phyloP scores from a whole-genome alignment of 1,140 invertebrate species.

The Dryas iulia region DNA sequence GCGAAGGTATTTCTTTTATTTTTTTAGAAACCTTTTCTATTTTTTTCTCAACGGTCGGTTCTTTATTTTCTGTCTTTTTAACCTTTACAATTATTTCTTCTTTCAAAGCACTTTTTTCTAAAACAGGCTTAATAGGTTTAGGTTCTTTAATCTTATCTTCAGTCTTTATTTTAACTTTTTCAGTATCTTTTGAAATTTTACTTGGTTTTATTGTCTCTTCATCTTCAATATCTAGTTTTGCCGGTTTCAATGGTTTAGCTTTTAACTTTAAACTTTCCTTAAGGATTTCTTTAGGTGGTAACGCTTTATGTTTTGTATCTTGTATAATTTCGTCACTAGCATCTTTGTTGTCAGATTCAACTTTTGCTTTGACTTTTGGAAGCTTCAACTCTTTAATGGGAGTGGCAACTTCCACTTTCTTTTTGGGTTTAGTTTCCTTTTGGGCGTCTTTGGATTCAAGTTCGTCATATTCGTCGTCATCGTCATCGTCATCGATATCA shows the following conservation, averaged over 20 bases:
- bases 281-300: constrained; percentile 3
- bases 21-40: not conserved
- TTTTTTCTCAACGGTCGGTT: not conserved
- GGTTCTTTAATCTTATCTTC: constrained; percentile 7
- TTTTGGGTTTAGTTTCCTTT: constrained; percentile 20
- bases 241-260: constrained; percentile 18
- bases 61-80: not conserved
- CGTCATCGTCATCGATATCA: constrained; percentile 23
- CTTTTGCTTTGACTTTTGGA: constrained; percentile 16
- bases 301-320: constrained; percentile 16
- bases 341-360: constrained; percentile 4
- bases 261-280: constrained; percentile 14
- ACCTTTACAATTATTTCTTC: constrained; percentile 14
- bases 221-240: constrained; percentile 14
- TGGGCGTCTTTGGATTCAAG: constrained; percentile 7
- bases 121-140: constrained; percentile 4
- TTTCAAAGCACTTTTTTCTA: constrained; percentile 14
- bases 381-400: constrained; percentile 7
- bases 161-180: not conserved
- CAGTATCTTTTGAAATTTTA: not conserved
- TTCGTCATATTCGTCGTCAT: constrained; percentile 25
- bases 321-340: not conserved
- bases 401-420: constrained; percentile 5
- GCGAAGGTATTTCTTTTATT: not conserved
- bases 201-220: constrained; percentile 1